Evolutionary conservation across 2,113 vertebrate species (phyloP).

Genomic region (Sebastes schlegelii): DNA sequence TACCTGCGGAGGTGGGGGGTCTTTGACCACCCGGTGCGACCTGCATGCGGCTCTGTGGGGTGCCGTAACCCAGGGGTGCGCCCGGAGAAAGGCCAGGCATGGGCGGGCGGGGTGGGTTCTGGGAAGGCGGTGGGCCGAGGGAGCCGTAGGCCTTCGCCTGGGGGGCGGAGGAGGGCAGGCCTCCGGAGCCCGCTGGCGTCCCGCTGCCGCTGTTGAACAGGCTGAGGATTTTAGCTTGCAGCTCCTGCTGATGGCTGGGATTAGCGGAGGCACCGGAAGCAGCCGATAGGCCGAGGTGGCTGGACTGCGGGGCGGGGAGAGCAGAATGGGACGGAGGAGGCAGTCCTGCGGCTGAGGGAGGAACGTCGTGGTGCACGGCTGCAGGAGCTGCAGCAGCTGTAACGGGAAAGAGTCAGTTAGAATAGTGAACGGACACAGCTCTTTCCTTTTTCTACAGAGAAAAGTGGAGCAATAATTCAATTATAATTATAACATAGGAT

Average conservation of each 20-base stretch:
- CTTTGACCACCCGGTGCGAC: constrained; percentile 81
- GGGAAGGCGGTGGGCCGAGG: constrained; percentile 64
- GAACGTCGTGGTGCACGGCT: constrained; percentile 22
- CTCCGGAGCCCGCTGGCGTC: background rate
- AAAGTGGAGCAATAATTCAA: background rate
- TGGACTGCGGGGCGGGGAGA: constrained; percentile 32
- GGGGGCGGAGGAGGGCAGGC: constrained; percentile 24
- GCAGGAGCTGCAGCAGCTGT: constrained; percentile 55
- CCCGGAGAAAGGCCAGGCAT: constrained; percentile 74
- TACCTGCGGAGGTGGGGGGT: constrained; percentile 83
- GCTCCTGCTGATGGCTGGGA: constrained; percentile 91
- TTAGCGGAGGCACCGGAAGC: constrained; percentile 66
- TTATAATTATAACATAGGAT: background rate
- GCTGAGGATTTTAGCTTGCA: constrained; percentile 98
- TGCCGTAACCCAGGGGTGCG: constrained; percentile 72
- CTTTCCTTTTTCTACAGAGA: background rate
- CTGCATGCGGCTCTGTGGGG: constrained; percentile 82
- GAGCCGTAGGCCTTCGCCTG: constrained; percentile 85
- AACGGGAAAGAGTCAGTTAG: background rate
- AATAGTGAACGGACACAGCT: background rate
- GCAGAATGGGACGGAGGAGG: constrained; percentile 46
- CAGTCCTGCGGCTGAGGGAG: constrained; percentile 20
- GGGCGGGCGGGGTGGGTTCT: constrained; percentile 77
- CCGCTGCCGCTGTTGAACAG: constrained; percentile 92
- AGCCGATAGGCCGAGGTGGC: constrained; percentile 62